Evolutionary conservation across 1,140 invertebrate species (phyloP).

Genomic region (Nephila pilipes): DNA sequence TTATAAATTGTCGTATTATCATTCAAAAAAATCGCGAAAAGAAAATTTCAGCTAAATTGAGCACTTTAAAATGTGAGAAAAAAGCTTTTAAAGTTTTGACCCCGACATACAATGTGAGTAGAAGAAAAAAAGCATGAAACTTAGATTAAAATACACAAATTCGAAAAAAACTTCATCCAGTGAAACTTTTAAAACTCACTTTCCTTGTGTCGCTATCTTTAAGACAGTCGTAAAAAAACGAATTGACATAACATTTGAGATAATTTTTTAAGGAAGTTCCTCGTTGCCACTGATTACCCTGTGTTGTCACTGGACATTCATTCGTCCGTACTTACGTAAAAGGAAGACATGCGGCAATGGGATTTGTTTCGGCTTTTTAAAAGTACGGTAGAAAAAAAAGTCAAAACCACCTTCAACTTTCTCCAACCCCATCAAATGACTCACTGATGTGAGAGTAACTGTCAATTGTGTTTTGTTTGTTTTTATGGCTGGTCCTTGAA

Average conservation of each 20-base stretch:
- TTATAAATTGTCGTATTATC: too few relatives aligned
- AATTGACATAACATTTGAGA: not conserved
- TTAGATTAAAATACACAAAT: too few relatives aligned
- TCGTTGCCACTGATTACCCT: not conserved
- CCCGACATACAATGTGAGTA: too few relatives aligned
- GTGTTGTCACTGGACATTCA: not conserved
- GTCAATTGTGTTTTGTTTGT: constrained; percentile 27
- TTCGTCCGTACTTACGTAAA: constrained; percentile 8
- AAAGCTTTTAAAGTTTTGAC: too few relatives aligned
- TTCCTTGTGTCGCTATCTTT: too few relatives aligned
- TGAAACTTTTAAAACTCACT: too few relatives aligned
- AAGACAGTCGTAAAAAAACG: not conserved
- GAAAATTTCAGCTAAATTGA: too few relatives aligned
- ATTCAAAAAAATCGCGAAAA: too few relatives aligned
- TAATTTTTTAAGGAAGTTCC: not conserved
- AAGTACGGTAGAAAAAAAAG: not conserved
- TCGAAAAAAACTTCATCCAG: too few relatives aligned
- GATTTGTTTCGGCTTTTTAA: not conserved
- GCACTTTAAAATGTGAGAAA: too few relatives aligned
- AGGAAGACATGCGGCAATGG: not conserved
- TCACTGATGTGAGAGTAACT: constrained; percentile 41
- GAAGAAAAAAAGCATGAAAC: too few relatives aligned
- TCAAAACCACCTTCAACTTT: not conserved
- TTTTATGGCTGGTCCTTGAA: not conserved
- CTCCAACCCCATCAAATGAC: not conserved